These are phyloP conservation scores for Tachuris rubrigastra DNA, from an alignment of 2,113 vertebrate genomes.

Conservation along the genomic window DNA sequence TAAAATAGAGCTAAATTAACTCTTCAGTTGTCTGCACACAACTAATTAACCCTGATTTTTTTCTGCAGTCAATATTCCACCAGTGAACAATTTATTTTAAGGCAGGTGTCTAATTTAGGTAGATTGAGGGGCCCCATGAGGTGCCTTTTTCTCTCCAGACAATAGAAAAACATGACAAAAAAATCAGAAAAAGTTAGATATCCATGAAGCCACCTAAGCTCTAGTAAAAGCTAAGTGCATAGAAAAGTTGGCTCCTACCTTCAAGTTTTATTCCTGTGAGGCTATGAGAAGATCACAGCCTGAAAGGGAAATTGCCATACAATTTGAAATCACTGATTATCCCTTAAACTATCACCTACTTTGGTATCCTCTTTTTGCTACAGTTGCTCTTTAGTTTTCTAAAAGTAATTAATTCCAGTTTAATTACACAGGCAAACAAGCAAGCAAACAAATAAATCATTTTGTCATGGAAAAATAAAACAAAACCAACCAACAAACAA, in stretches of 20 bases:
- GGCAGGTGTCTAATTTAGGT: not conserved
- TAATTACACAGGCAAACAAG: slow-evolving; percentile 42
- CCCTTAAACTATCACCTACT: not conserved
- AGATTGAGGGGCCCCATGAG: not conserved
- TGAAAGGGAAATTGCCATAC: not conserved
- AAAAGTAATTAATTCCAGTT: slow-evolving; percentile 34
- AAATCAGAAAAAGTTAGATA: not conserved
- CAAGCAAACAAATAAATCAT: slow-evolving; percentile 48
- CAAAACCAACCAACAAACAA: not conserved
- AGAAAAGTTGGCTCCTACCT: not conserved
- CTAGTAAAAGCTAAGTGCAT: not conserved
- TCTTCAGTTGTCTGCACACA: not conserved
- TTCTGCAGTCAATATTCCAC: not conserved
- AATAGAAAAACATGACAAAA: not conserved
- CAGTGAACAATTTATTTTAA: not conserved
- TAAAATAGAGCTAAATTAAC: not conserved
- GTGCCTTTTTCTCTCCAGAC: not conserved
- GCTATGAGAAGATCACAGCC: not conserved
- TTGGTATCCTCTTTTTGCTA: not conserved
- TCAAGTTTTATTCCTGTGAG: not conserved
- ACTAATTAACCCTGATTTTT: not conserved
- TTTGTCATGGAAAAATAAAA: not conserved
- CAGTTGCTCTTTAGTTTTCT: slow-evolving; percentile 23
- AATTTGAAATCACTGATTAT: slow-evolving; percentile 14
- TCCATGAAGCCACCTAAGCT: not conserved